phyloP scores from a whole-genome alignment of 2,888 invertebrate species.

The Acanthosepion esculentum region DNA sequence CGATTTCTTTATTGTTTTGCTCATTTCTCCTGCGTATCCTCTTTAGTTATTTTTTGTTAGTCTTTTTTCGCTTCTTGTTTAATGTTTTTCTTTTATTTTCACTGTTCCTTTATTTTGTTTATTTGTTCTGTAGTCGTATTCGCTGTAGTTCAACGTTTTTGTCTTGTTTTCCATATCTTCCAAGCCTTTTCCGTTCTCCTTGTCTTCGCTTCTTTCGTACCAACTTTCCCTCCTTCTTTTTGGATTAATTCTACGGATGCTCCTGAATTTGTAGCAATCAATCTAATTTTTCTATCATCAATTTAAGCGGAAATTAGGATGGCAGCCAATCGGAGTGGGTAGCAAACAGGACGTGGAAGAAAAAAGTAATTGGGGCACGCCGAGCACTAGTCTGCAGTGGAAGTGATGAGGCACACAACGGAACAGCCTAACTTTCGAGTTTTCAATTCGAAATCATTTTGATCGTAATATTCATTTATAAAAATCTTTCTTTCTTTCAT shows the following conservation, averaged over 20 bases:
- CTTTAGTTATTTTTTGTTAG: background rate
- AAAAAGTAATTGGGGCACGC: background rate
- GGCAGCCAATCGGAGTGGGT: background rate
- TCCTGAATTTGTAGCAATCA: slow-evolving; percentile 33
- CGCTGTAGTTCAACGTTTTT: background rate
- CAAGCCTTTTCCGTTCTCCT: background rate
- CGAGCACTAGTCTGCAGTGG: background rate
- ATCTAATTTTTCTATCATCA: slow-evolving; percentile 23
- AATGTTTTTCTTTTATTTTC: background rate
- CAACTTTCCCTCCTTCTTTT: background rate
- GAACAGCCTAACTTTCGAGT: background rate
- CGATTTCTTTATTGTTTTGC: background rate
- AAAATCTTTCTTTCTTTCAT: background rate
- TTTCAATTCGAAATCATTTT: background rate
- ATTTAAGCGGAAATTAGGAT: slow-evolving; percentile 15
- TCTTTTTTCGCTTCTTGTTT: background rate
- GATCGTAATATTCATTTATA: background rate
- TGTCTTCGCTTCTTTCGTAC: background rate
- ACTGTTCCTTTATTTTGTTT: background rate
- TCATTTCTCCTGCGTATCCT: background rate
- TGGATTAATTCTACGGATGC: slow-evolving; percentile 33
- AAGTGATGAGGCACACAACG: background rate
- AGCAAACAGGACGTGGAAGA: background rate
- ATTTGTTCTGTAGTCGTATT: background rate
- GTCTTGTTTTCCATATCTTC: slow-evolving; percentile 9